Percentiles rank a stretch among this genome's conserved stretches.
These are phyloP conservation scores for Leptopilina boulardi DNA, from an alignment of 1,140 invertebrate species.

Conservation along the genomic window DNA sequence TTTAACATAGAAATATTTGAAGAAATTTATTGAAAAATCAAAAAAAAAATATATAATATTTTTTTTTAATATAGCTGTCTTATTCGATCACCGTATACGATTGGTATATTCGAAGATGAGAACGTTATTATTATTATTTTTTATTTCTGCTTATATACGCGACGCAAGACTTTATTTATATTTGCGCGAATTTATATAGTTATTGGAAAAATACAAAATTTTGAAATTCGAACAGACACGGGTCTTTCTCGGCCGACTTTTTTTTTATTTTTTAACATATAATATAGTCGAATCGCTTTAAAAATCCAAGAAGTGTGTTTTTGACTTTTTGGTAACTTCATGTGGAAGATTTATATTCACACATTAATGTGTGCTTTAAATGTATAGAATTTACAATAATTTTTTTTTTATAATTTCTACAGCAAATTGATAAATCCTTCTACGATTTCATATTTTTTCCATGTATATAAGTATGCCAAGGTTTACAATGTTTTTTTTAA, in stretches of 20 bases:
- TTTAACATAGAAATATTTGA: no score
- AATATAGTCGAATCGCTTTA: constrained; percentile 26
- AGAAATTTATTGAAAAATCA: no score
- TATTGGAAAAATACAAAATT: constrained; percentile 33
- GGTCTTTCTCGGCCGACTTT: constrained; percentile 16
- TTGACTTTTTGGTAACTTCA: constrained; percentile 1
- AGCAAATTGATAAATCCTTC: constrained; percentile 14
- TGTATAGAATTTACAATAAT: constrained; percentile 21
- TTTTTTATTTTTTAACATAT: neutral
- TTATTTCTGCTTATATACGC: neutral
- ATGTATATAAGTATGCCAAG: constrained; percentile 28
- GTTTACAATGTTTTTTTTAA: neutral
- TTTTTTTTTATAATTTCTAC: neutral
- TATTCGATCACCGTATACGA: constrained; percentile 6
- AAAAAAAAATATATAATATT: neutral
- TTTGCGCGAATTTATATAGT: neutral
- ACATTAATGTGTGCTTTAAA: neutral
- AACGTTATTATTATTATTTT: neutral
- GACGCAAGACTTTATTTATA: neutral
- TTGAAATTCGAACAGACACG: constrained; percentile 27
- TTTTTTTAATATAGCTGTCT: neutral
- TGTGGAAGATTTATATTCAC: constrained; percentile 18
- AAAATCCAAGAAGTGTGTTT: constrained; percentile 19
- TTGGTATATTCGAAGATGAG: constrained; percentile 30
- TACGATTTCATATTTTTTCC: constrained; percentile 11